These are phyloP conservation scores for Vanacampus margaritifer DNA, from an alignment of 2,113 vertebrate genomes.

Conservation along the genomic window DNA sequence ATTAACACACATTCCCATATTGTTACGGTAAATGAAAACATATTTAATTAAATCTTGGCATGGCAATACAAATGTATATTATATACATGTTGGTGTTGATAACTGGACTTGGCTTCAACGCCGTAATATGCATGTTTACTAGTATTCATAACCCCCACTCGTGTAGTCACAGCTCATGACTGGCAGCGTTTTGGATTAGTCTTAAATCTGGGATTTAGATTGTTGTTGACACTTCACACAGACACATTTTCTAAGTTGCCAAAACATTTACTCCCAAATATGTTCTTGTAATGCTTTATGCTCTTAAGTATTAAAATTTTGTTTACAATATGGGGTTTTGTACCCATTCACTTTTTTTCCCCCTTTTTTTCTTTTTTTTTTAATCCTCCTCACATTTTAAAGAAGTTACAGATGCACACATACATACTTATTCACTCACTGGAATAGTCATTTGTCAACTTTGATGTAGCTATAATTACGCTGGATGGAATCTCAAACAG, in stretches of 20 bases:
- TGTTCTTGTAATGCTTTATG: background rate
- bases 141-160: conserved; percentile 4
- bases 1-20: no score
- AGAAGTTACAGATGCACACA: conserved; percentile 1
- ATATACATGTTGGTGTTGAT: background rate
- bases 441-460: conserved; percentile 68
- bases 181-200: conserved; percentile 26
- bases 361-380: no score
- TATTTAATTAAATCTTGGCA: no score
- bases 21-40: no score
- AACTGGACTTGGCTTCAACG: background rate
- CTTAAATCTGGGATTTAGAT: conserved; percentile 32
- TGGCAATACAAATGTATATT: no score
- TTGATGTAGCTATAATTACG: conserved; percentile 69
- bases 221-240: conserved; percentile 21
- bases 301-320: conserved; percentile 3
- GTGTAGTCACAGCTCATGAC: conserved; percentile 8
- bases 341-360: background rate
- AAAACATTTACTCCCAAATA: conserved; percentile 21
- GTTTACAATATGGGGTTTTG: background rate
- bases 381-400: background rate
- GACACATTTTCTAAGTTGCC: conserved; percentile 13
- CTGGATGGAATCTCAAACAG: conserved; percentile 64
- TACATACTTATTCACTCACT: conserved; percentile 24
- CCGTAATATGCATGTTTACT: conserved; percentile 16